Evolutionary conservation across 2,797 vertebrate species (phyloP), one percentile per base, ranked within the genome.

Genomic region (Crocidura indochinensis): DNA sequence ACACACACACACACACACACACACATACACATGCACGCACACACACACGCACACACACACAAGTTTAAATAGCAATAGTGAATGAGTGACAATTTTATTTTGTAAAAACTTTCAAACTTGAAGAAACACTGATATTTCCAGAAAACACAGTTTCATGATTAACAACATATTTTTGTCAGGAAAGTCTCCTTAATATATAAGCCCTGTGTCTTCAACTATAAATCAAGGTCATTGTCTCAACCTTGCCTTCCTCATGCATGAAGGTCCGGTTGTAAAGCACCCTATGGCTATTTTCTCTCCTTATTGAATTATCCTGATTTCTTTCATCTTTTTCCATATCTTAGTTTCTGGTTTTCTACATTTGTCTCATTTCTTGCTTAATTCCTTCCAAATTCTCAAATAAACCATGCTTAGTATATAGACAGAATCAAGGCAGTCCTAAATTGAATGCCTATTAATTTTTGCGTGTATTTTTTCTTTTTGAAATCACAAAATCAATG

Each of bases 331-430:
- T 83, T 64, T 24, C 22, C 19, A 27, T 68, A 15, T 60, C 60
- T 84, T 53, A 53, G 68, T 91, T 84, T 75, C 69, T 88, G 49
- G 7, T n/a, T 87, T 89, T 79, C 27, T 77, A 19, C 17, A 10
- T 60, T 82, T 79, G n/a, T 26, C 65, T 82, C 81, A 72, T 73
- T 84, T 93, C 67, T 84, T 10, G 72, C 53, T 60, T 47, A 80
- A 15, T 73, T 82, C 31, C 78, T 87, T 88, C 53, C 77, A 93
- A 94, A 72, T 11, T 91, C 8, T 73, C 10, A 24, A 89, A 27
- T 51, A 68, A 72, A 53, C 19, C 47, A 78, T 29, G 56, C 26
- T 87, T 74, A n/a, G 10, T 88, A 67, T 93, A 85, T 79, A 56
- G 62, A 76, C 38, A 62, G 26, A 29, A 76, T 87, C 64, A 71